phyloP scores from a whole-genome alignment of 2,797 vertebrate genomes.

The Crenuchus spilurus region DNA sequence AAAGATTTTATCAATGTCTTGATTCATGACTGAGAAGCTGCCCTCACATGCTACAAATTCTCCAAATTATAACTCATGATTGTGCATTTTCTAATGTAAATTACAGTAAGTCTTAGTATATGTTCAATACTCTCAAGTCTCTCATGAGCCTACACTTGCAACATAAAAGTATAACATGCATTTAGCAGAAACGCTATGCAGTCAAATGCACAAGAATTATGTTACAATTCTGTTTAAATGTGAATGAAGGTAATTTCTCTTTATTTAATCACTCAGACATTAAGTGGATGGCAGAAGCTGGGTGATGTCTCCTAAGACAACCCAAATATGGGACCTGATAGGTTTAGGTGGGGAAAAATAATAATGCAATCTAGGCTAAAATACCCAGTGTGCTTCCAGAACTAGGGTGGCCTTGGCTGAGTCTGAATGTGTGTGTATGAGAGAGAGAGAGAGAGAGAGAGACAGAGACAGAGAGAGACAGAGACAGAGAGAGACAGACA shows the following conservation, averaged over 20 bases:
- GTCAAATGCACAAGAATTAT: too few relatives aligned
- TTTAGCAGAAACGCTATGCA: not conserved
- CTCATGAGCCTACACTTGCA: not conserved
- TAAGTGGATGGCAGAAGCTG: not conserved
- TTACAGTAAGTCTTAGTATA: not conserved
- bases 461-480: conserved; percentile 23
- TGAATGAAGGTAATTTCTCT: too few relatives aligned
- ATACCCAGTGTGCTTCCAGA: conserved; percentile 45
- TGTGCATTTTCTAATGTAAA: not conserved
- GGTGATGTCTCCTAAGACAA: conserved; percentile 19
- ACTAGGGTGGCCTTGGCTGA: conserved; percentile 52
- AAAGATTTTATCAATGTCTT: too few relatives aligned
- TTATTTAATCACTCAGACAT: not conserved
- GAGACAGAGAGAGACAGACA: conserved; percentile 53
- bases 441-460: conserved; percentile 22
- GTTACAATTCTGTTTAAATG: too few relatives aligned
- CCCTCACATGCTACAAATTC: too few relatives aligned
- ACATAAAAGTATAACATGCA: not conserved
- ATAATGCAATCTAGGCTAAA: conserved; percentile 41
- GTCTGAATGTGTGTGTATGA: conserved; percentile 5
- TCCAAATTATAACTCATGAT: not conserved
- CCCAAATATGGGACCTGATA: conserved; percentile 33
- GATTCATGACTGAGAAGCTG: too few relatives aligned
- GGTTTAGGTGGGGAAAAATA: conserved; percentile 40
- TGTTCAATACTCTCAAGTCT: not conserved